Conservation (phyloP, 2,888 invertebrate species). For the Acrobeloides nanus region DNA sequence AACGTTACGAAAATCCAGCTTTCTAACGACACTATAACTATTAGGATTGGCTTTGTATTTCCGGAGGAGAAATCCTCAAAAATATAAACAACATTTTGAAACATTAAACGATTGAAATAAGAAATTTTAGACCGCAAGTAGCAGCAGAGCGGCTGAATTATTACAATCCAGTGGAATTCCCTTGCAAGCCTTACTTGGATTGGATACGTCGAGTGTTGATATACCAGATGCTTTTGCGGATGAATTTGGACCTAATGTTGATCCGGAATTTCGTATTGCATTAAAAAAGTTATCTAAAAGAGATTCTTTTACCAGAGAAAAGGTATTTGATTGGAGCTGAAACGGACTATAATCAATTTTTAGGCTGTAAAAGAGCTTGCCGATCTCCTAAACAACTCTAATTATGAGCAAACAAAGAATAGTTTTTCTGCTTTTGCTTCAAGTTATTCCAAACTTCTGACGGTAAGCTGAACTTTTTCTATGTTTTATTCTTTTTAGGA, state of each 20-base stretch:
- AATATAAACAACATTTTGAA: too few species aligned
- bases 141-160: conserved; percentile 23
- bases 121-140: conserved; percentile 24
- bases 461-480: conserved; percentile 10
- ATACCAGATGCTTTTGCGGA: conserved; percentile 1
- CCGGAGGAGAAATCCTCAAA: too few species aligned
- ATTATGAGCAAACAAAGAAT: conserved; percentile 10
- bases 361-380: conserved; percentile 21
- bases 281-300: conserved; percentile 40
- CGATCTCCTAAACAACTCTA: conserved; percentile 3
- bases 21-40: too few species aligned
- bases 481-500: conserved; percentile 19
- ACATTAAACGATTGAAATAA: too few species aligned
- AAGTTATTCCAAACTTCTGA: conserved; percentile 16
- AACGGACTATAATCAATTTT: conserved; percentile 2
- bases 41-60: too few species aligned
- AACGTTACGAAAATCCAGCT: too few species aligned
- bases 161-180: conserved; percentile 19
- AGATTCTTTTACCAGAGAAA: conserved; percentile 40
- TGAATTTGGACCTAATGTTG: conserved; percentile 22
- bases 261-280: conserved; percentile 32
- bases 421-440: conserved; percentile 15
- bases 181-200: conserved; percentile 14
- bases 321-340: conserved; percentile 16
- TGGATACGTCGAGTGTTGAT: neutral